Evolutionary conservation across 2,113 vertebrate genomes (phyloP), one percentile per base, ranked within the genome.

Genomic region (Percina caprodes): DNA sequence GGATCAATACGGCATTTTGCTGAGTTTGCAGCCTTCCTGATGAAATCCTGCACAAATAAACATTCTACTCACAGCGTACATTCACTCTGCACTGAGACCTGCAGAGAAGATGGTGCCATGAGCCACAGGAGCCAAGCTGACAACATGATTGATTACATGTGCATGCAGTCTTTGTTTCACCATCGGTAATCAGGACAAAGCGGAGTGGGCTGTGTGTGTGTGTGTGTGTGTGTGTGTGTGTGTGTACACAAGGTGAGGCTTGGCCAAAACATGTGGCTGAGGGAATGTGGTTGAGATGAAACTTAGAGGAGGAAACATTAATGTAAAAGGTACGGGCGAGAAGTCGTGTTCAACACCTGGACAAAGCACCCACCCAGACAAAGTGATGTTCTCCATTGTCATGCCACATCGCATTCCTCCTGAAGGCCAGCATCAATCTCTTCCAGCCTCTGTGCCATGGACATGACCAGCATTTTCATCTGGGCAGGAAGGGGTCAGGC

Each of bases 391-490:
- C 70, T 30, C 86, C 58, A 48, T 61, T 30, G 74, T 84, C 70
- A 77, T 12, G 48, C 46, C 8, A 74, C 70, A 13, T 86, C 71
- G 4, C 71, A 48, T 30, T 48, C 24, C 1, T 91, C 73, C 73
- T 89, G 82, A 66, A 91, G 85, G 79, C 82, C 86, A 1, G 23
- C 9, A 65, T 94, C 93, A 0, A 95, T 90, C 77, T 94, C 88
- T 26, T 95, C 79, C 55, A 95, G 75, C 77, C 84, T 89, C 55
- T 92, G 91, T 6, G 89, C 93, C 90, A 95, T 91, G 58, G 91
- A 89, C 82, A 95, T 59, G 35, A 94, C 88, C 65, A 96, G 70
- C 77, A 89, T 82, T 79, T 95, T 96, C 88, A 96, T 94, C 94
- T 96, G 79, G 42, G 84, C 67, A 23, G 8, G 56, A 59, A 35